Evolutionary conservation across 2,888 invertebrate genomes (phyloP).

Genomic region (Caenorhabditis wallacei): DNA sequence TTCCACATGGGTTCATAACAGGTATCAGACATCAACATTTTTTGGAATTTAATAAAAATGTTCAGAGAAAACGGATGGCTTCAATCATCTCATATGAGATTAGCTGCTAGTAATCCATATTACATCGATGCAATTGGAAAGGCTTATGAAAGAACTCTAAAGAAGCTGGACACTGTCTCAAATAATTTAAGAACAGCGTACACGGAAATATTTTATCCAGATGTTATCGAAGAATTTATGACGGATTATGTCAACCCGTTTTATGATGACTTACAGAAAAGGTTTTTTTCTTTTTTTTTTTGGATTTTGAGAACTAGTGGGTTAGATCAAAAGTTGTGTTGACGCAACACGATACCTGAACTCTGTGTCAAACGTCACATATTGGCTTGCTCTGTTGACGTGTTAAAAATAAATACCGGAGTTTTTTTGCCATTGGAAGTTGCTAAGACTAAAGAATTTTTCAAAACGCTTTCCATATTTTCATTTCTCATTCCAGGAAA

Average conservation of each 20-base stretch:
- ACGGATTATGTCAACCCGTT: slow-evolving; percentile 66
- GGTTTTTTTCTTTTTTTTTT: slow-evolving; percentile 29
- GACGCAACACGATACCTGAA: slow-evolving; percentile 27
- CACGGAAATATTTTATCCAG: slow-evolving; percentile 65
- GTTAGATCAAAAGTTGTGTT: slow-evolving; percentile 33
- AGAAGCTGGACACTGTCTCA: slow-evolving; percentile 61
- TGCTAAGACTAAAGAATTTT: slow-evolving; percentile 25
- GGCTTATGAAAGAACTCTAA: slow-evolving; percentile 65
- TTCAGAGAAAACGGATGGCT: slow-evolving; percentile 71
- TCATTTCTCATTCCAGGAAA: slow-evolving; percentile 63
- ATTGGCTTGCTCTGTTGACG: slow-evolving; percentile 28
- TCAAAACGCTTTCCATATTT: not conserved
- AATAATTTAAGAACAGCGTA: slow-evolving; percentile 51
- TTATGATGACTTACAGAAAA: slow-evolving; percentile 60
- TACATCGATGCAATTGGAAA: slow-evolving; percentile 68
- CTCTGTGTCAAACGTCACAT: slow-evolving; percentile 35
- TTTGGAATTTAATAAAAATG: not conserved
- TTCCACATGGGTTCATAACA: slow-evolving; percentile 74
- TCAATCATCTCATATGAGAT: slow-evolving; percentile 65
- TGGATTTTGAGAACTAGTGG: not conserved
- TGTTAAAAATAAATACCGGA: slow-evolving; percentile 29
- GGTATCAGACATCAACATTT: slow-evolving; percentile 30
- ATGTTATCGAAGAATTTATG: slow-evolving; percentile 67
- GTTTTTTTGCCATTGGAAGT: not conserved
- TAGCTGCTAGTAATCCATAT: slow-evolving; percentile 66